Evolutionary conservation across 1,140 invertebrate genomes (phyloP).

Genomic region (Arctopsyche grandis): DNA sequence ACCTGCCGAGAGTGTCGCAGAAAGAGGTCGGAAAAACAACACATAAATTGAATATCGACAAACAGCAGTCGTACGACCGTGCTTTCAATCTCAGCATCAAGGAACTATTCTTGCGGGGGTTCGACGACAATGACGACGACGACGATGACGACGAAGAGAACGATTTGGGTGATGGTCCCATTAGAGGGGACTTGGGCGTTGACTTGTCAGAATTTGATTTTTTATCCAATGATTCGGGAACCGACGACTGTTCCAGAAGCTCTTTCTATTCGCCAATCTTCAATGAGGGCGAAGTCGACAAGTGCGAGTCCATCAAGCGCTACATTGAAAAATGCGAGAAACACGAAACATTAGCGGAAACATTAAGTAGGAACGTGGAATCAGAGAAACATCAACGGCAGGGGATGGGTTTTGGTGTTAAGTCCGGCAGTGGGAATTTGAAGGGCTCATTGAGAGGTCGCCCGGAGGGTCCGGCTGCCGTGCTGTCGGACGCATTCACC

Average conservation of each 20-base stretch:
- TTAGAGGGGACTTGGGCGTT: slow-evolving; percentile 22
- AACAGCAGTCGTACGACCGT: slow-evolving; percentile 7
- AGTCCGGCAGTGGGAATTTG: slow-evolving; percentile 67
- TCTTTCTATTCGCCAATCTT: slow-evolving; percentile 52
- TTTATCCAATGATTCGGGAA: slow-evolving; percentile 39
- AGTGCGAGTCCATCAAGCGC: background rate
- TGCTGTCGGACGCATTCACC: slow-evolving; percentile 68
- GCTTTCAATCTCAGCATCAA: slow-evolving; percentile 1
- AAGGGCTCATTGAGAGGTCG: slow-evolving; percentile 60
- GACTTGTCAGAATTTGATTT: slow-evolving; percentile 41
- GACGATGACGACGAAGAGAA: slow-evolving; percentile 34
- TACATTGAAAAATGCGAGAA: slow-evolving; percentile 10
- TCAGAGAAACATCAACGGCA: background rate
- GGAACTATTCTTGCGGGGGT: slow-evolving; percentile 1
- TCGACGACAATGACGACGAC: slow-evolving; percentile 29
- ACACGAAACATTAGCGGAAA: background rate
- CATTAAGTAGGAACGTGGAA: background rate
- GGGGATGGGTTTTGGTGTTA: slow-evolving; percentile 65
- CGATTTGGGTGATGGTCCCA: background rate
- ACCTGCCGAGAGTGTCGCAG: slow-evolving; percentile 28
- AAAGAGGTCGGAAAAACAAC: background rate
- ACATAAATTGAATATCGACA: background rate
- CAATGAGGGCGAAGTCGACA: slow-evolving; percentile 7
- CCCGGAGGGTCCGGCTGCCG: slow-evolving; percentile 64
- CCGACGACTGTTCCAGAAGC: slow-evolving; percentile 33